Base-by-base conservation (phyloP, 2,113 vertebrate species). In the Xenopus laevis region DNA sequence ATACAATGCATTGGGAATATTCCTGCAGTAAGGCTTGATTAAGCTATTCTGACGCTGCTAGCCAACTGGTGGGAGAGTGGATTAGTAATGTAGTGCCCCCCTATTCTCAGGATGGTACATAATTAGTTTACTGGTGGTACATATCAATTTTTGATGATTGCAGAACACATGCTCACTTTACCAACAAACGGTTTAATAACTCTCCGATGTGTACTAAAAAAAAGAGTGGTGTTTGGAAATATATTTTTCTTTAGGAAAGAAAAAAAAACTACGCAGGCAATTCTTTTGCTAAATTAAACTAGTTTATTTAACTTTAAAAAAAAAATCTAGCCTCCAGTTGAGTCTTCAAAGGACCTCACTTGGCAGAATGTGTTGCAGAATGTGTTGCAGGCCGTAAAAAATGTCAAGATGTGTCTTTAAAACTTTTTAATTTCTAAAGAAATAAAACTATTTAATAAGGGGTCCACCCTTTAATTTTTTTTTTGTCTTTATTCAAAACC, bases 71-170 rank as follows among this genome's bases (percentile, higher is more conserved):
- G 89, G 90, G 90, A 90, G 87, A 90, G 89, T 90, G 89, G 85
- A 91, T 91, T 91, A 89, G 89, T 88, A 91, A 91, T 89, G 86
- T 85, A 86, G 82, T 61, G 82, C 87, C 23, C 17, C 87, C 84
- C 85, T 86, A 87, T 89, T 89, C 89, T 91, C 89, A 87, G 89
- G 87, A 91, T 88, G 89, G 87, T 76, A 76, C 89, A 82, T 91
- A 92, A 93, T 92, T 91, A 91, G 88, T 92, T 93, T 88, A 90
- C 89, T 90, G 87, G 89, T 74, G 58, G 87, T 88, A 91, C 89
- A 86, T 90, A 92, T 91, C 89, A 92, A 91, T 91, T 92, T 92
- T 91, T 92, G 88, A 92, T 91, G 89, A 91, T 90, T 91, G 85
- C 80, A 20, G 88, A 91, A 91, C 84, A 86, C 87, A 87, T 85